A percentile compares a stretch with the other conserved stretches of the same genome.
Conservation (phyloP, 2,797 vertebrate species). For the Perodicticus potto region DNA sequence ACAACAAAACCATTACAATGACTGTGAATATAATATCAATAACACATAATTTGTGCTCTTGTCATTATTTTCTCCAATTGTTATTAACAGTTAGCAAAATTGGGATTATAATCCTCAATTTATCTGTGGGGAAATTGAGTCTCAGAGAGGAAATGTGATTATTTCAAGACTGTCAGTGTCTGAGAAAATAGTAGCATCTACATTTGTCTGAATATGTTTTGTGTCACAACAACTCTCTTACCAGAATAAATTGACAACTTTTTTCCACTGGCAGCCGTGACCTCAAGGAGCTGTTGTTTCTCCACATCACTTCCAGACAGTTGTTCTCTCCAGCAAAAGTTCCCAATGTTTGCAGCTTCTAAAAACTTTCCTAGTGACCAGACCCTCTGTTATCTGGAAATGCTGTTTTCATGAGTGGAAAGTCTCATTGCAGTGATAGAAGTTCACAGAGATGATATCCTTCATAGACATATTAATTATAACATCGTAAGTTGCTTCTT, state of each 20-base stretch:
- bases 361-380: background rate
- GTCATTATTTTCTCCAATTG: background rate
- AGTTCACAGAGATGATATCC: background rate
- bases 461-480: background rate
- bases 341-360: background rate
- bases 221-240: accelerated
- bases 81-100: background rate
- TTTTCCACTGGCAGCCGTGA: background rate
- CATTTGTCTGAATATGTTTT: background rate
- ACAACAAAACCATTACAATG: background rate
- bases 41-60: background rate
- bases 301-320: background rate
- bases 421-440: background rate
- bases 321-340: background rate
- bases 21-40: background rate
- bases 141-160: background rate
- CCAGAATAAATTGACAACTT: no score
- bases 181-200: background rate
- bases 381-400: background rate
- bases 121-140: background rate
- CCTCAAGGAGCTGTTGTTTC: background rate
- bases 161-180: background rate
- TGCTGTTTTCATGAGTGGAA: background rate
- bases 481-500: background rate
- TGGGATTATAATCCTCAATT: background rate